Evolutionary conservation across 2,888 invertebrate genomes (phyloP).

Genomic region (Tinea pellionella): DNA sequence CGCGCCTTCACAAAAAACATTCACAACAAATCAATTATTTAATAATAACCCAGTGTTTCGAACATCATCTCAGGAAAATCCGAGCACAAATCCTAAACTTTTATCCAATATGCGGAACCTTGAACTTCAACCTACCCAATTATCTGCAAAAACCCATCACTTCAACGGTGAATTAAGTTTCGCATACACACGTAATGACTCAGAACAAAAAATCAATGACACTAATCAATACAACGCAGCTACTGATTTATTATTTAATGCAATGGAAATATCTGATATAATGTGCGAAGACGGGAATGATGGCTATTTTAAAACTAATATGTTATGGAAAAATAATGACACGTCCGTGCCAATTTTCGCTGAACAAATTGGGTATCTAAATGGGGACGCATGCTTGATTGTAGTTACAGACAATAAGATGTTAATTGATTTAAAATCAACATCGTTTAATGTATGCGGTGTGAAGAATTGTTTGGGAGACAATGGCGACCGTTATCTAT

Average conservation of each 20-base stretch:
- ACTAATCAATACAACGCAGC: background rate
- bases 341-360: slow-evolving; percentile 22
- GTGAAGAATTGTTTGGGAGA: slow-evolving; percentile 49
- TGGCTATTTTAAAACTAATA: slow-evolving; percentile 15
- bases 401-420: slow-evolving; percentile 21
- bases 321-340: slow-evolving; percentile 39
- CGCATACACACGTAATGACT: background rate
- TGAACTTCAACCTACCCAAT: background rate
- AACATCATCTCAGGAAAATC: background rate
- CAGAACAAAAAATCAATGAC: background rate
- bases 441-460: slow-evolving; percentile 62
- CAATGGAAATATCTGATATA: background rate
- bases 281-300: background rate
- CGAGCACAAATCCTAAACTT: background rate
- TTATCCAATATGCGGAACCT: background rate
- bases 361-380: background rate
- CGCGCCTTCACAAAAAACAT: background rate
- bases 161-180: background rate
- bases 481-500: slow-evolving; percentile 45
- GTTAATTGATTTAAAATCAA: slow-evolving; percentile 46
- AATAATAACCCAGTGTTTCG: background rate
- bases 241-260: background rate
- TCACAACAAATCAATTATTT: background rate
- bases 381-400: background rate
- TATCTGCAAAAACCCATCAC: background rate